Base-by-base conservation (phyloP, 2,797 vertebrate genomes). In the Gallinago solitaria region DNA sequence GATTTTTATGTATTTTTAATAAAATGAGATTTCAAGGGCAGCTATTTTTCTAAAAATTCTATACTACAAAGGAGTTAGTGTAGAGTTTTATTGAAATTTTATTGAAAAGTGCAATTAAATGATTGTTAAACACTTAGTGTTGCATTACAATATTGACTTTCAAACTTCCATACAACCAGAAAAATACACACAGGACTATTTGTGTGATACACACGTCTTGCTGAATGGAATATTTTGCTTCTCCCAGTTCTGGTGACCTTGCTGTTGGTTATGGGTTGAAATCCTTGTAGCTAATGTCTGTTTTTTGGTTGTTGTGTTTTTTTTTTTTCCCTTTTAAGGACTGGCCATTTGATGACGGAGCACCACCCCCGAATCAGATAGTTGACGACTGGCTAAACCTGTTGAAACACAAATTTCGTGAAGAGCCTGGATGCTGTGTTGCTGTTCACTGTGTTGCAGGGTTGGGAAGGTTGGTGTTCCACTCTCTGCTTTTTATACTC, bases 391-490 rank as follows among this genome's bases (percentile, higher is more conserved):
- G 99, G 99, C 98, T 99, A 89, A 99, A 98, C 97, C 98, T 99
- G 85, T 95, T 99, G 93, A 99, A 99, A 98, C 98, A 96, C 97
- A 99, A 99, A 98, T 99, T 99, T 74, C 98, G 99, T 70, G 99
- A 99, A 89, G 98, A 99, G 92, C 99, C 99, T 2, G 99, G 99
- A 37, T 99, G 99, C 98, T 99, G 99, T 96, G 97, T 99, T 19
- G 99, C 99, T n/a, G 99, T 99, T 86, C 99, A 99, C 98, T 99
- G 99, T 85, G 99, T 99, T 74, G 99, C 99, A 30, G 99, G 99
- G 20, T 97, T 99, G 96, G 99, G 99, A 94, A 98, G 99, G 99
- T 99, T 83, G 95, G 98, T 79, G 25, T 15, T 54, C 30, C 8
- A 11, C 27, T 10, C 5, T 15, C 41, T 28, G 25, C 12, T 2